Evolutionary conservation across 2,113 vertebrate species (phyloP), one percentile per base, ranked within the genome.

Genomic region (Pollachius pollachius): DNA sequence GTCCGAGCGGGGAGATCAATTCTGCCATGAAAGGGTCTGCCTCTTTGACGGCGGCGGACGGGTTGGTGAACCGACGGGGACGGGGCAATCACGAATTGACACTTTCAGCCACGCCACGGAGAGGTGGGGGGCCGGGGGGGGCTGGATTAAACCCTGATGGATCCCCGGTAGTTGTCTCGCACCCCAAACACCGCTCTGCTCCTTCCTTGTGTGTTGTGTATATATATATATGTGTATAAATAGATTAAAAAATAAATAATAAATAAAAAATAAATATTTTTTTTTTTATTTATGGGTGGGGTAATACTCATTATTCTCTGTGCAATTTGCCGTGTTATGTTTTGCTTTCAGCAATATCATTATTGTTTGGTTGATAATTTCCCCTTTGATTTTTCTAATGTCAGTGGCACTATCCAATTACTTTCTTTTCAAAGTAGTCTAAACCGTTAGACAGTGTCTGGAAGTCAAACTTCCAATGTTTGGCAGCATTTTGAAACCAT

Each of bases 81-180:
- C 78, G 77, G 68, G 75, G 81, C 72, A 68, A 88, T 87, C 88
- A 84, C 83, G 74, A 74, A 84, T 6, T 27, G 21, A 75, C 82
- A 79, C 82, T 82, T 87, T 74, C 70, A 74, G 54, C 67, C 3
- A 65, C 65, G 57, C 59, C 27, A 62, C 3, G 61, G 15, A 21
- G 13, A 15, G 13, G 60, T n/a, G 62, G n/a, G 17, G n/a, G 18
- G 34, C 11, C 11, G 74, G 69, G 67, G 25, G 15, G 83, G 84
- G 85, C 84, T 85, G 86, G 86, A 88, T 89, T 88, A 80, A 71
- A 69, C 19, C 63, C 74, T 73, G 81, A 80, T 62, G 82, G 81
- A 56, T 85, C 68, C 54, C 54, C 73, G 68, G 73, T 72, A 80
- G 79, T 79, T 78, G 67, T 30, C 52, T 68, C 65, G 25, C 37